Percentiles rank a stretch among this genome's conserved stretches.
phyloP scores from a whole-genome alignment of 2,888 invertebrate species.

The Isoperla grammatica region DNA sequence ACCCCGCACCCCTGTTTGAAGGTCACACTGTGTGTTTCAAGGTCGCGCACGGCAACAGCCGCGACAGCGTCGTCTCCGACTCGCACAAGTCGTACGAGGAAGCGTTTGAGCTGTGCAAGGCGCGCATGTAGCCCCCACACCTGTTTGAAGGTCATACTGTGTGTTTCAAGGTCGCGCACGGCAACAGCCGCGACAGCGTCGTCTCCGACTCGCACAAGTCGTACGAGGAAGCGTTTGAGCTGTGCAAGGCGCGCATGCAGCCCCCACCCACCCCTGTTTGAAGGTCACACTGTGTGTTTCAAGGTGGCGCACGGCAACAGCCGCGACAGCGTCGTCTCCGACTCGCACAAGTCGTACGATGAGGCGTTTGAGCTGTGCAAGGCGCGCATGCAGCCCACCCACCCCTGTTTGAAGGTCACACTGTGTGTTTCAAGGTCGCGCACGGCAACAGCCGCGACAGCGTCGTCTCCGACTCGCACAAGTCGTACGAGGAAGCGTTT shows the following conservation, averaged over 20 bases:
- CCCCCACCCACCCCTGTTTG: constrained; percentile 72
- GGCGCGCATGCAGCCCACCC: constrained; percentile 96
- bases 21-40: too few species aligned
- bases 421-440: constrained; percentile 87
- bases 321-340: constrained; percentile 79
- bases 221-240: constrained; percentile 94
- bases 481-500: constrained; percentile 95
- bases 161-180: constrained; percentile 72
- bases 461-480: constrained; percentile 93
- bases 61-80: constrained; percentile 79
- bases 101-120: constrained; percentile 94
- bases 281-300: too few species aligned
- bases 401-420: too few species aligned
- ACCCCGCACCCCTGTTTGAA: too few species aligned
- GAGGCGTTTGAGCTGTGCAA: constrained; percentile 96
- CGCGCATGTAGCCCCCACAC: constrained; percentile 97
- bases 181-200: constrained; percentile 59
- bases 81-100: constrained; percentile 96
- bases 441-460: constrained; percentile 49
- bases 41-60: constrained; percentile 56
- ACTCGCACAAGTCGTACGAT: constrained; percentile 95
- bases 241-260: constrained; percentile 95
- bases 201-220: constrained; percentile 95
- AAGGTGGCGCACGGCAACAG: constrained; percentile 29
- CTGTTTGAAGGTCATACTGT: too few species aligned